Evolutionary conservation across 1,140 invertebrate species (phyloP), one percentile per base, ranked within the genome.

Genomic region (Drosophila sp.): DNA sequence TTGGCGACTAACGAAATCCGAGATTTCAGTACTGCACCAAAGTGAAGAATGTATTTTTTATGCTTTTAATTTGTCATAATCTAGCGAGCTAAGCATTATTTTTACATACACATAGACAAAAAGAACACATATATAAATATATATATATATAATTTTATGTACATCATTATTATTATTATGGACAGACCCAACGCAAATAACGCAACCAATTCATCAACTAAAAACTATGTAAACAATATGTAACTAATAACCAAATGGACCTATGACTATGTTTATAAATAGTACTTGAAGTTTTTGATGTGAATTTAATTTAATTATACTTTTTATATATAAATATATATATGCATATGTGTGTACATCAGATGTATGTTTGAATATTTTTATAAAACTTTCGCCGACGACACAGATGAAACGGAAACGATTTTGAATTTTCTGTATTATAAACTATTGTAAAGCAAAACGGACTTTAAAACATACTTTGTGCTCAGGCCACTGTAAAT

Each of bases 1-100:
- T 80, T 80, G 78, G 72, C 53, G 80, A 89, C 79, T 82, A 89
- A 83, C 50, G 84, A 77, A 89, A 89, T 89, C 83, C 70, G 83
- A 89, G 83, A 89, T 89, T 89, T 89, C 86, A 80, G 69, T 77
- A 89, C 83, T 89, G 83, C 79, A 89, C 83, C 83, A 89, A 89
- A 89, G 76, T 89, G 66, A 83, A 80, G 61, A 83, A 89, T 83
- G 79, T 89, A 89, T 80, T 89, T 87, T 77, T 46, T 77, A 67
- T 77, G 72, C 64, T 84, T 83, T 87, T 87, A 87, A 78, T 87
- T 89, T 87, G 77, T 89, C 78, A 76, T 81, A 61, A 45, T 51
- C 41, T 62, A 46, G 50, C 29, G 8, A 61, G 9, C 36, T 84
- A 80, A 61, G 56, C 40, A 46, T 61, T 64, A 34, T 77, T 72